Evolutionary conservation across 2,797 vertebrate genomes (phyloP), one percentile per base, ranked within the genome.

Genomic region (Galago senegalensis): DNA sequence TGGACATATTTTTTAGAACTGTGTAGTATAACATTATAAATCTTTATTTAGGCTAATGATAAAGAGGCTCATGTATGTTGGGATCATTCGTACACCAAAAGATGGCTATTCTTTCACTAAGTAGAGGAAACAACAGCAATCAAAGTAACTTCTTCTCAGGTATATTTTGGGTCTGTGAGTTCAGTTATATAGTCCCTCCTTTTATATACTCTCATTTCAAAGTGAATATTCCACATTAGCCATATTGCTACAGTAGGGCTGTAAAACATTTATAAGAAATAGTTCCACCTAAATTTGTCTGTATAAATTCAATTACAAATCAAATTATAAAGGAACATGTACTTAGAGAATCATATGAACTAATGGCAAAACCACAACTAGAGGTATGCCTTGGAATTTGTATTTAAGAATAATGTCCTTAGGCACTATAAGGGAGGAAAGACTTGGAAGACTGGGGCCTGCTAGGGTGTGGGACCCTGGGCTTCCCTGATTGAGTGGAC

Each of bases 191-290:
- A 83, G 29, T 82, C 27, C 88, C 7, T 91, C 16, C 21, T 86
- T 91, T 94, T 49, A 89, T 73, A 37, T 65, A 72, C 60, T 96
- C 23, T 77, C 29, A 87, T 58, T 94, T 93, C 67, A 11, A 96
- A 91, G 14, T 89, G 63, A n/a, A 17, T 87, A 9, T 43, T 10
- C 17, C 11, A 93, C 56, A 83, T 93, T 91, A 93, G 37, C 23
- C 43, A 65, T 89, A 89, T 67, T 79, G 75, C 49, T 80, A 92
- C n/a, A 94, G 73, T 86, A 31, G 34, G 17, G 23, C 14, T 92
- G n/a, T 79, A 81, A 56, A 90, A 73, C n/a, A 89, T 86, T 93
- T 82, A 75, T 86, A 79, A 97, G 83, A 63, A 83, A 80, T 61
- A 56, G 10, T 23, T 77, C 4, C 12, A 7, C 25, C 34, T 5